These are phyloP conservation scores for Silurus lanzhouensis DNA, from an alignment of 2,797 vertebrate species.

Conservation along the genomic window DNA sequence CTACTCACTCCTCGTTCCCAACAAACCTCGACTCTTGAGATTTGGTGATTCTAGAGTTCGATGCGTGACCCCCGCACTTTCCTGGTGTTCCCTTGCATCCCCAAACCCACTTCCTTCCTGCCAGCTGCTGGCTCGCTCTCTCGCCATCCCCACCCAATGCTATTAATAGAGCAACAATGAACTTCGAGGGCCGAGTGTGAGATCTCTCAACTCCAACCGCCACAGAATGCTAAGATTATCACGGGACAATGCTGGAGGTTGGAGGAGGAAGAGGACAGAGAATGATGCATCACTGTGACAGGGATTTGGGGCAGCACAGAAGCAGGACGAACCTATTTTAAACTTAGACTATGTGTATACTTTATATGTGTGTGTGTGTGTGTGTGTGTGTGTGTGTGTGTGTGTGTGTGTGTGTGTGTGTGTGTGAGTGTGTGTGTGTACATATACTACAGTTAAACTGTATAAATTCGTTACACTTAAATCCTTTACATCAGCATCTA, in stretches of 20 bases:
- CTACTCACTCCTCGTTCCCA: constrained; percentile 11
- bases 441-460: not conserved
- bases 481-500: not conserved
- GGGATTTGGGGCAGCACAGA: constrained; percentile 19
- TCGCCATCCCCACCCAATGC: constrained; percentile 58
- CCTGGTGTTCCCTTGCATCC: constrained; percentile 72
- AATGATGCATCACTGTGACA: constrained; percentile 18
- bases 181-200: constrained; percentile 29
- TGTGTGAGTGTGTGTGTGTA: not conserved
- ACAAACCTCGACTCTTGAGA: constrained; percentile 19
- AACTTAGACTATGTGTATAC: not conserved
- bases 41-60: constrained; percentile 57
- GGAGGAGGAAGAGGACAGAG: not conserved
- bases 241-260: constrained; percentile 4
- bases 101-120: constrained; percentile 76
- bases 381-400: not conserved
- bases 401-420: not conserved
- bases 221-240: constrained; percentile 6
- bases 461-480: not conserved
- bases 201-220: constrained; percentile 5
- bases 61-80: constrained; percentile 56
- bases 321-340: constrained; percentile 22
- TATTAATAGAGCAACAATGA: constrained; percentile 84
- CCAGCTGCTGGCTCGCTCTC: constrained; percentile 69
- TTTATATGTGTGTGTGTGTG: not conserved